Percentiles rank a stretch among this genome's conserved stretches.
phyloP scores from a whole-genome alignment of 2,113 vertebrate species.

The Pterophyllum scalare region DNA sequence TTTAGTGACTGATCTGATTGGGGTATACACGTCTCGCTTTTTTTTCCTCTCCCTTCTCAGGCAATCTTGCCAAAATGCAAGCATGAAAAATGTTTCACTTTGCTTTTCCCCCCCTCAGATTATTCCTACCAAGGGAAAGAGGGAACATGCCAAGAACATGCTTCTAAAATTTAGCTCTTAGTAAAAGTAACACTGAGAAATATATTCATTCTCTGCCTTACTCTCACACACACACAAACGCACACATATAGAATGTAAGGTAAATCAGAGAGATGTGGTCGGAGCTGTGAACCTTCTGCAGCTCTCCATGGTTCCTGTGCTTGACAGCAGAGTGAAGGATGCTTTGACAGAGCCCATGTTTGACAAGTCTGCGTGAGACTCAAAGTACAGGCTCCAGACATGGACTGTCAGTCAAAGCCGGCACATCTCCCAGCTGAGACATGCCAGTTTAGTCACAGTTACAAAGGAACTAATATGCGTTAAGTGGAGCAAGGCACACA shows the following conservation, averaged over 20 bases:
- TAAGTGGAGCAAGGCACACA: slow-evolving; percentile 80
- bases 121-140: slow-evolving; percentile 13
- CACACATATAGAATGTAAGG: slow-evolving; percentile 2
- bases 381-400: slow-evolving; percentile 79
- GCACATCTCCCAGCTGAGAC: slow-evolving; percentile 74
- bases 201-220: not conserved
- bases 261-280: slow-evolving; percentile 54
- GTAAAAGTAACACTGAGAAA: not conserved
- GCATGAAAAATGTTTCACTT: slow-evolving; percentile 56
- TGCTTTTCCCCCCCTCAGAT: slow-evolving; percentile 19
- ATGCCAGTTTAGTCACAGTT: slow-evolving; percentile 78
- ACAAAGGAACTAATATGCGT: slow-evolving; percentile 80
- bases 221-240: not conserved
- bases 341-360: slow-evolving; percentile 76
- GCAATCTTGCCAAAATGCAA: slow-evolving; percentile 57
- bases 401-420: slow-evolving; percentile 77
- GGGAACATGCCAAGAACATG: slow-evolving; percentile 45
- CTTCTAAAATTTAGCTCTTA: slow-evolving; percentile 19
- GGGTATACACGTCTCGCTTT: slow-evolving; percentile 45
- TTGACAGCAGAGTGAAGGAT: slow-evolving; percentile 70
- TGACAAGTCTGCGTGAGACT: slow-evolving; percentile 75
- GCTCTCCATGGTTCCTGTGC: slow-evolving; percentile 38
- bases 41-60: slow-evolving; percentile 18
- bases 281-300: slow-evolving; percentile 37
- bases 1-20: slow-evolving; percentile 69